These are phyloP conservation scores for Holacanthella duospinosa DNA, from an alignment of 2,888 invertebrate species.

Conservation along the genomic window DNA sequence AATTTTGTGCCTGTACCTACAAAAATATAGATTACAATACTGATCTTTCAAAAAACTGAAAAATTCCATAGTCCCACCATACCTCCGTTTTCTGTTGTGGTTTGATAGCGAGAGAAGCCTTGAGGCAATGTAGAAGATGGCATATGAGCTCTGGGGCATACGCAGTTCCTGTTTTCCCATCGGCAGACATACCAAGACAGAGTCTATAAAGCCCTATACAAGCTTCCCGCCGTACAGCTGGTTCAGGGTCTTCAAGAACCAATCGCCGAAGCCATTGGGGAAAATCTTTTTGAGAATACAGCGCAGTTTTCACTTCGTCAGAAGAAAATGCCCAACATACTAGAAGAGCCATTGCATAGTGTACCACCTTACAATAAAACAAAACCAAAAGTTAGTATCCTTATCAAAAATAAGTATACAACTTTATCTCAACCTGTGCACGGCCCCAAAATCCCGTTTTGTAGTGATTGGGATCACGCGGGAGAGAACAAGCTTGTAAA, in stretches of 20 bases:
- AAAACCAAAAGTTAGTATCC: conserved; percentile 1
- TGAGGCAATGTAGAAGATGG: conserved; percentile 66
- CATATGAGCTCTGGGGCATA: conserved; percentile 57
- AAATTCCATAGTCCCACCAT: conserved; percentile 1
- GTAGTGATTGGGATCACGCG: conserved; percentile 69
- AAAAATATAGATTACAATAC: neutral
- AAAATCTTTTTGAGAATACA: conserved; percentile 65
- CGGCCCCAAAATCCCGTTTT: conserved; percentile 88
- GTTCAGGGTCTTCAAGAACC: conserved; percentile 84
- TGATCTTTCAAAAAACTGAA: no score
- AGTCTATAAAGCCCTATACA: conserved; percentile 84
- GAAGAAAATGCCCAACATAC: conserved; percentile 89
- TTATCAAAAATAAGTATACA: neutral
- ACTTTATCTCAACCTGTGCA: conserved; percentile 55
- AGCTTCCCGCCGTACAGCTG: conserved; percentile 77
- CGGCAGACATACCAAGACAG: conserved; percentile 54
- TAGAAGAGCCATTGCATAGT: conserved; percentile 81
- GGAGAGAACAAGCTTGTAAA: conserved; percentile 70
- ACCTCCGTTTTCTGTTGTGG: conserved; percentile 48
- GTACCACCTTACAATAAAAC: conserved; percentile 53
- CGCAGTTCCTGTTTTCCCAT: conserved; percentile 42
- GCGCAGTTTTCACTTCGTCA: conserved; percentile 59
- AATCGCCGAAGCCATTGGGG: conserved; percentile 67
- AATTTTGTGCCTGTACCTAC: conserved; percentile 13
- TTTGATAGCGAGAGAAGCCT: conserved; percentile 75